These are phyloP conservation scores for Drosophila mettleri DNA, from an alignment of 2,888 invertebrate genomes.

Conservation along the genomic window DNA sequence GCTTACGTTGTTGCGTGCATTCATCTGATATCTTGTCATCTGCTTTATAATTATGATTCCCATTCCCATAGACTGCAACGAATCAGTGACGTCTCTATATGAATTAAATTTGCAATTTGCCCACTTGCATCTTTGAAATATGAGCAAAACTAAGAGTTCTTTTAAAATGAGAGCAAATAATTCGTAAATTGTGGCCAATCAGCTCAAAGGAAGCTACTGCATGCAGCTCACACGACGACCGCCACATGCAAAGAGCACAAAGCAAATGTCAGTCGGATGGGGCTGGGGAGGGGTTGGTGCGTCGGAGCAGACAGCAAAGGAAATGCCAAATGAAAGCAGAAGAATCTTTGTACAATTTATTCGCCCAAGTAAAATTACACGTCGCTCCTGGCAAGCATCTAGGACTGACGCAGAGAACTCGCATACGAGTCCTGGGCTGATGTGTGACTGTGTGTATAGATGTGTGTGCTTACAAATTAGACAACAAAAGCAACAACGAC, in stretches of 20 bases:
- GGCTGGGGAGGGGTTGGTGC: background rate
- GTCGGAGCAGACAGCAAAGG: constrained; percentile 37
- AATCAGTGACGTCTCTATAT: background rate
- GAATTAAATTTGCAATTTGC: too few relatives aligned
- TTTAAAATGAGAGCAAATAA: constrained; percentile 54
- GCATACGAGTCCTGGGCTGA: constrained; percentile 23
- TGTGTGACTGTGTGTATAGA: constrained; percentile 8
- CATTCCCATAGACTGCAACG: background rate
- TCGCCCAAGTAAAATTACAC: constrained; percentile 82
- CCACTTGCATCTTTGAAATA: background rate
- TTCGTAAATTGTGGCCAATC: constrained; percentile 67
- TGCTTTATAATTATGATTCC: constrained; percentile 17
- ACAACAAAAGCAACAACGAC: constrained; percentile 61
- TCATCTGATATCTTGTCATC: constrained; percentile 44
- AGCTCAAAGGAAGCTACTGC: constrained; percentile 37
- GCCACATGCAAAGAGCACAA: constrained; percentile 35
- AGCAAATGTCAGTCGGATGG: constrained; percentile 25
- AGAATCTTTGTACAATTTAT: constrained; percentile 82
- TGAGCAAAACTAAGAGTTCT: constrained; percentile 13
- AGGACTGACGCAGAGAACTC: constrained; percentile 47
- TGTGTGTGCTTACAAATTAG: constrained; percentile 49
- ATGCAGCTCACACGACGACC: constrained; percentile 11
- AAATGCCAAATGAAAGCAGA: constrained; percentile 54
- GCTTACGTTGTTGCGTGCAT: background rate
- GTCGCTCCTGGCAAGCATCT: constrained; percentile 75